Evolutionary conservation across 2,113 vertebrate species (phyloP), one percentile per base, ranked within the genome.

Genomic region (Perccottus glenii): DNA sequence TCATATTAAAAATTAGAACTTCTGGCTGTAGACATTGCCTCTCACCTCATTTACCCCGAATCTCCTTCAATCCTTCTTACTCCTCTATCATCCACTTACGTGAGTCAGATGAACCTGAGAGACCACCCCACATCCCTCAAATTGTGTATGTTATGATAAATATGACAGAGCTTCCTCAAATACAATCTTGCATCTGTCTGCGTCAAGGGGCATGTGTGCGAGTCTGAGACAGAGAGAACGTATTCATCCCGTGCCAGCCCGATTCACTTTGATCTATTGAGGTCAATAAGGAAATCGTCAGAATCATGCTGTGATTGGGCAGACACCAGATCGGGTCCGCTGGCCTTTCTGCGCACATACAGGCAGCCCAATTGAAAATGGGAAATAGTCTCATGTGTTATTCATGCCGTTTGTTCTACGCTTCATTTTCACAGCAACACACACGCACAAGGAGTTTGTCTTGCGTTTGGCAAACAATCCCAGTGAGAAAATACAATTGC

Each of bases 241-340:
- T 11, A 65, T 82, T 79, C 72, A 77, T 84, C 71, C 19, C 3
- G 9, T 79, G 75, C 83, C 72, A 81, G 62, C 46, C 47, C 56
- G 89, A 88, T 83, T 87, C 73, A 80, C 85, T 91, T 89, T 89
- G 88, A 91, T 91, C 86, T 90, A 89, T 90, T 90, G 82, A 90
- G 88, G 88, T 90, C 86, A 91, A 78, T 60, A 61, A 77, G 61
- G 60, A 83, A 88, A 65, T 77, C 64, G 73, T 81, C 61, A 71
- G 70, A 76, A 81, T 81, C 67, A 63, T 38, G 69, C 80, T 64
- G 61, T 65, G 77, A 87, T 89, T 81, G 83, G 76, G 73, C 83
- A 77, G 57, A 82, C 70, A 75, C 46, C 77, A 82, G 75, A 75
- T 75, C 66, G 56, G 16, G 15, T 51, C 72, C 11, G 5, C n/a